Evolutionary conservation across 2,797 vertebrate species (phyloP).

Genomic region (Morelia viridis): DNA sequence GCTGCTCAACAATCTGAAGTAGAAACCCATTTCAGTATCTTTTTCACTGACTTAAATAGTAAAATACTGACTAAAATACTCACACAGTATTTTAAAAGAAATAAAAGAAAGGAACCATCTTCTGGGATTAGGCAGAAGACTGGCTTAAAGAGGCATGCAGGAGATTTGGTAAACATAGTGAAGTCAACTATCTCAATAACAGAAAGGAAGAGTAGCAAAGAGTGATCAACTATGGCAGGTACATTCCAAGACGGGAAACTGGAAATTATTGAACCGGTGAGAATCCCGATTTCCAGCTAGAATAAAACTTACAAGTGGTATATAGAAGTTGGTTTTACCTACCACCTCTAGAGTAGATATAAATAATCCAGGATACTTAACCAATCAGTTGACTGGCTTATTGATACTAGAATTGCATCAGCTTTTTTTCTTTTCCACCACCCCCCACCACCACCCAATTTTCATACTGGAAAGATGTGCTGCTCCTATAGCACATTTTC

Average conservation of each 20-base stretch:
- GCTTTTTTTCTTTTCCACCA: neutral
- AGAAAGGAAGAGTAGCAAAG: neutral
- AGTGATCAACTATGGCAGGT: no score
- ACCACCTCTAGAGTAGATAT: neutral
- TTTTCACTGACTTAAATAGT: neutral
- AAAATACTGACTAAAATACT: no score
- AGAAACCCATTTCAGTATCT: neutral
- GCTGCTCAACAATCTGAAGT: neutral
- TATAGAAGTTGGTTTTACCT: neutral
- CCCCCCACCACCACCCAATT: no score
- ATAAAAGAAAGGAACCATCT: no score
- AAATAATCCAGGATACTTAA: neutral
- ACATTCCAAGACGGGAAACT: neutral
- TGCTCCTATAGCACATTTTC: slow-evolving; percentile 56
- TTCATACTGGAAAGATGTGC: neutral
- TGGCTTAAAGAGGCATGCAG: neutral
- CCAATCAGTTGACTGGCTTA: neutral
- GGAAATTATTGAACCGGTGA: neutral
- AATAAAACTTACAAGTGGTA: neutral
- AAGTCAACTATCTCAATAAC: no score
- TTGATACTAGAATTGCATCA: slow-evolving; percentile 36
- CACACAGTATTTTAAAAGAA: neutral
- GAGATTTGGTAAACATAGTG: neutral
- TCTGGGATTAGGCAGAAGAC: neutral
- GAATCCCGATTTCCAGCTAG: neutral